phyloP scores from a whole-genome alignment of 2,797 vertebrate species.

The Anomalospiza imberbis region DNA sequence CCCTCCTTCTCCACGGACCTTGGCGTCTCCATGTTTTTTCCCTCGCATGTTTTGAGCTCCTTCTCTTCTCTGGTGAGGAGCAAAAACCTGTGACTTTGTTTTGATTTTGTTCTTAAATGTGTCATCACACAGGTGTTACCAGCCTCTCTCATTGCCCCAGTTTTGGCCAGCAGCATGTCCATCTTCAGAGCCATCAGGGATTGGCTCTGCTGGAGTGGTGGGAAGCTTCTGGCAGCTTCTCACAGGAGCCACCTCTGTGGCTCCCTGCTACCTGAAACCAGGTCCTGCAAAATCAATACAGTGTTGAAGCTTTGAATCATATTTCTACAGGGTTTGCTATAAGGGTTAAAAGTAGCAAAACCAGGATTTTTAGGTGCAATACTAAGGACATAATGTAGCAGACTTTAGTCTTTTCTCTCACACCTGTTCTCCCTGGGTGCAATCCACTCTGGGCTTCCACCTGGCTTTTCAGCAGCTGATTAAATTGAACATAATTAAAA shows the following conservation, averaged over 20 bases:
- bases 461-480: background rate
- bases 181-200: no score
- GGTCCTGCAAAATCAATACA: background rate
- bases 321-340: background rate
- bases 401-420: background rate
- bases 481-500: background rate
- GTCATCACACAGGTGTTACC: rapidly evolving
- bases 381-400: background rate
- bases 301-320: background rate
- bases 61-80: background rate
- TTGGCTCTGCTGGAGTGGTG: background rate
- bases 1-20: background rate
- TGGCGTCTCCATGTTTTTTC: background rate
- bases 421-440: background rate
- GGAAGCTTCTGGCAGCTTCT: background rate
- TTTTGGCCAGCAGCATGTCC: background rate
- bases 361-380: background rate
- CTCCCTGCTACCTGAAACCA: background rate
- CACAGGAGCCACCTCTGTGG: background rate
- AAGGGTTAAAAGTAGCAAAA: background rate
- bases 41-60: background rate
- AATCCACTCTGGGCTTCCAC: background rate
- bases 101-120: background rate
- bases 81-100: background rate
- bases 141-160: background rate